Evolutionary conservation across 2,113 vertebrate genomes (phyloP).

Genomic region (Anarrhichthys ocellatus): DNA sequence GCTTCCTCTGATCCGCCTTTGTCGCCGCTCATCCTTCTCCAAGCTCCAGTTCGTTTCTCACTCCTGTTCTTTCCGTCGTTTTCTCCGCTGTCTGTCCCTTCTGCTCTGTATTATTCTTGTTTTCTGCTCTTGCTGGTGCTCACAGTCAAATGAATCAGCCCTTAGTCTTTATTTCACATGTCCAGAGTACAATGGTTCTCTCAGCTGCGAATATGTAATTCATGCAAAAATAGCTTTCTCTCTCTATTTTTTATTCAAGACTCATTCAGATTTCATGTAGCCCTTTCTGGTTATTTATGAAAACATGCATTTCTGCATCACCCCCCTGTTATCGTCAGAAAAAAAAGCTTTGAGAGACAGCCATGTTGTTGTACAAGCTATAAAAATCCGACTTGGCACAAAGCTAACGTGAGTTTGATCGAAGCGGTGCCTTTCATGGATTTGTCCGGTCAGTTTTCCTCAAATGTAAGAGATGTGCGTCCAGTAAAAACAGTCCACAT

Average conservation of each 20-base stretch:
- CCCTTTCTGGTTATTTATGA: background rate
- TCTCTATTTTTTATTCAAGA: background rate
- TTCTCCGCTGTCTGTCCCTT: background rate
- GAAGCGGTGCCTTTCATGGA: constrained; percentile 50
- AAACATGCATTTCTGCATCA: background rate
- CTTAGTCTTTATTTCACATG: background rate
- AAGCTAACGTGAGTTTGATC: constrained; percentile 36
- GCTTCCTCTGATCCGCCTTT: constrained; percentile 72
- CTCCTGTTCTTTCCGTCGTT: constrained; percentile 22
- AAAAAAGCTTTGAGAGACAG: constrained; percentile 24
- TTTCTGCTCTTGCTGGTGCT: background rate
- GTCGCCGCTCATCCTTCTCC: constrained; percentile 66
- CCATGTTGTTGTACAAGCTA: constrained; percentile 51
- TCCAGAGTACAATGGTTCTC: background rate
- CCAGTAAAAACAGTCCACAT: constrained; percentile 64
- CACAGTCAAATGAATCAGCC: constrained; percentile 2
- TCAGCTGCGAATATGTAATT: constrained; percentile 19
- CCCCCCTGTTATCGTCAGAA: constrained; percentile 10
- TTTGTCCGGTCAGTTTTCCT: constrained; percentile 47
- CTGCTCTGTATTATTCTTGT: constrained; percentile 1
- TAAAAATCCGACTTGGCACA: constrained; percentile 44
- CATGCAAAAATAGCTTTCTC: constrained; percentile 28
- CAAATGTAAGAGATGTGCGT: constrained; percentile 39
- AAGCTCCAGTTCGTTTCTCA: constrained; percentile 31
- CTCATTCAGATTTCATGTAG: constrained; percentile 18